Base-by-base conservation (phyloP, 2,797 vertebrate species). In the Sebastolobus alascanus region DNA sequence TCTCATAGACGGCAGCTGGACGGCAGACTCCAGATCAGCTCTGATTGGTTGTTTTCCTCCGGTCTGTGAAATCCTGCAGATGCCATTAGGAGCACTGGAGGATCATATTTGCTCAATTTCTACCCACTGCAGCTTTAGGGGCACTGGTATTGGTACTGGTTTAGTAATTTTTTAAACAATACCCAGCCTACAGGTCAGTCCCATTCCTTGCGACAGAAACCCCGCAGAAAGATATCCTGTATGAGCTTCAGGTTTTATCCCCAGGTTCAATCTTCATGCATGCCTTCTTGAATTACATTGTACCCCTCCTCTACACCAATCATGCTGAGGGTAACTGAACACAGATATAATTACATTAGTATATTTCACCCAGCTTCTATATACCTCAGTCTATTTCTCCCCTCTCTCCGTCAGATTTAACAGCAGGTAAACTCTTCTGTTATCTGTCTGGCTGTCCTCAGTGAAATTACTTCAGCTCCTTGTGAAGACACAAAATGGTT, bases 371-470 rank as follows among this genome's bases (percentile, higher is more conserved):
- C 46, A n/a, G 35, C 73, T 78, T 71, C 79, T 27, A 27, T 81
- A 61, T 50, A 69, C 75, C 11, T 60, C 68, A 20, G 64, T 64
- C 54, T 68, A 35, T 79, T 71, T 60, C 33, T 56, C 22, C 59
- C 11, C 9, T 67, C 33, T 31, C 13, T 38, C 6, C 14, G 6
- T 56, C 22, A 77, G n/a, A 56, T 76, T 63, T 38, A 40, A 50
- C 54, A 40, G 64, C 73, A 69, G 29, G 56, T 68, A 55, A 72
- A 80, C 71, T 60, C n/a, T 35, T 79, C 74, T 33, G 29, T 38
- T 58, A 4, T 74, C 50, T 35, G 54, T 67, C 46, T 63, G 68
- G 3, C 35, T 5, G 55, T 63, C 72, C 38, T 67, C 52, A 0
- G 43, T 71, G 13, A 76, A 83, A 72, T 64, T 8, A 73, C 67